A percentile compares a stretch with the other conserved stretches of the same genome.
Conservation (phyloP, 2,797 vertebrate genomes). For the Betta splendens region DNA sequence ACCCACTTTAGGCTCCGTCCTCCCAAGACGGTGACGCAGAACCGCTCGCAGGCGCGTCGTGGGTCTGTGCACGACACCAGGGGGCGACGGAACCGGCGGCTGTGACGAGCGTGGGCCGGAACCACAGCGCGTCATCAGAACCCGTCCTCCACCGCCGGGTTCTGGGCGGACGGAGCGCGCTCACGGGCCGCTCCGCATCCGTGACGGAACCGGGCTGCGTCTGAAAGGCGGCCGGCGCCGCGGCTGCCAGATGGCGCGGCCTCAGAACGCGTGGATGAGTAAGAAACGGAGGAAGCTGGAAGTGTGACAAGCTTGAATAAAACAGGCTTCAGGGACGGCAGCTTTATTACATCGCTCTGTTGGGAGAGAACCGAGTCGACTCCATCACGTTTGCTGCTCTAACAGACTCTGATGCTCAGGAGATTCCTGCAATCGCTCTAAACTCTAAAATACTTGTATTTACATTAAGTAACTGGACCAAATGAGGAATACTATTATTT, state of each 20-base stretch:
- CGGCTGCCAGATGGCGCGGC: conserved; percentile 63
- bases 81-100: conserved; percentile 27
- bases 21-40: conserved; percentile 39
- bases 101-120: conserved; percentile 41
- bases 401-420: not conserved
- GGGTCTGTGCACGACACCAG: conserved; percentile 19
- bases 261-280: conserved; percentile 56
- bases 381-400: conserved; percentile 16
- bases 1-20: conserved; percentile 33
- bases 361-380: conserved; percentile 27
- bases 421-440: not conserved
- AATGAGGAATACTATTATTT: too few species aligned
- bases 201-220: conserved; percentile 27
- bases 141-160: conserved; percentile 25
- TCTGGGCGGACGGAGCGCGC: too few species aligned
- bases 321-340: conserved; percentile 45
- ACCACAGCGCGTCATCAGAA: conserved; percentile 34
- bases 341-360: conserved; percentile 28
- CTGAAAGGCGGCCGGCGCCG: conserved; percentile 28
- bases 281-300: conserved; percentile 63
- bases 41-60: conserved; percentile 20
- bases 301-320: conserved; percentile 61
- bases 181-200: conserved; percentile 23
- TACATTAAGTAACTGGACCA: too few species aligned
- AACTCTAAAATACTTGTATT: too few species aligned